These are phyloP conservation scores for Nematolebias whitei DNA, from an alignment of 2,113 vertebrate species.

Conservation along the genomic window DNA sequence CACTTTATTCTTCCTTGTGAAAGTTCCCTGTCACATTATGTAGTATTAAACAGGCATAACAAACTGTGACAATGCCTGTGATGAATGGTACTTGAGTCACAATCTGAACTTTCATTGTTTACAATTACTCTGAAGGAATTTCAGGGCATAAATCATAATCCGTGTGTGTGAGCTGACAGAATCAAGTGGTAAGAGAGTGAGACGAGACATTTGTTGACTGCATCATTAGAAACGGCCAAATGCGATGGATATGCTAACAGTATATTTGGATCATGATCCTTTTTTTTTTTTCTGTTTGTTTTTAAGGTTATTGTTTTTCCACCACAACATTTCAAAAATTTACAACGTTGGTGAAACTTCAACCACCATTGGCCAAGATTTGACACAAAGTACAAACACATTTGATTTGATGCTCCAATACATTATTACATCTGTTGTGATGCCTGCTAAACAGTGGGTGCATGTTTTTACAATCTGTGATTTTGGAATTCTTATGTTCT, in stretches of 20 bases:
- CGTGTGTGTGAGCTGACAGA: slow-evolving; percentile 56
- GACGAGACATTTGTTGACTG: slow-evolving; percentile 22
- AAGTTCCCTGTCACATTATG: slow-evolving; percentile 59
- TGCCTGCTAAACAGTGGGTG: background rate
- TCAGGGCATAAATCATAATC: slow-evolving; percentile 66
- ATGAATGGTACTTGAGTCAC: slow-evolving; percentile 56
- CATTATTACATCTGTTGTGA: slow-evolving; percentile 1
- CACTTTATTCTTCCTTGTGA: slow-evolving; percentile 55
- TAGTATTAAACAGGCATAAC: slow-evolving; percentile 53
- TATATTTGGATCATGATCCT: slow-evolving; percentile 33
- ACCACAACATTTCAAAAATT: slow-evolving; percentile 7
- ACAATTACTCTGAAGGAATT: slow-evolving; percentile 54
- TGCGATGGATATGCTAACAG: slow-evolving; percentile 21
- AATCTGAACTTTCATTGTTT: slow-evolving; percentile 62
- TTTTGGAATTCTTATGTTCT: background rate
- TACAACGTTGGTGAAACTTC: slow-evolving; percentile 14
- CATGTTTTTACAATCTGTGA: background rate
- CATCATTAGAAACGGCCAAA: slow-evolving; percentile 22
- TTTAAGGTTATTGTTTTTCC: slow-evolving; percentile 5
- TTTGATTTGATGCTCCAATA: background rate
- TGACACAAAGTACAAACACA: slow-evolving; percentile 19
- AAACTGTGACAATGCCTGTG: slow-evolving; percentile 58
- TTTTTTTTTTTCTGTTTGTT: background rate
- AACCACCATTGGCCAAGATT: slow-evolving; percentile 14
- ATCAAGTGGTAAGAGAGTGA: slow-evolving; percentile 23